Evolutionary conservation across 2,888 invertebrate genomes (phyloP), one percentile per base, ranked within the genome.

Genomic region (Plusia festucae): DNA sequence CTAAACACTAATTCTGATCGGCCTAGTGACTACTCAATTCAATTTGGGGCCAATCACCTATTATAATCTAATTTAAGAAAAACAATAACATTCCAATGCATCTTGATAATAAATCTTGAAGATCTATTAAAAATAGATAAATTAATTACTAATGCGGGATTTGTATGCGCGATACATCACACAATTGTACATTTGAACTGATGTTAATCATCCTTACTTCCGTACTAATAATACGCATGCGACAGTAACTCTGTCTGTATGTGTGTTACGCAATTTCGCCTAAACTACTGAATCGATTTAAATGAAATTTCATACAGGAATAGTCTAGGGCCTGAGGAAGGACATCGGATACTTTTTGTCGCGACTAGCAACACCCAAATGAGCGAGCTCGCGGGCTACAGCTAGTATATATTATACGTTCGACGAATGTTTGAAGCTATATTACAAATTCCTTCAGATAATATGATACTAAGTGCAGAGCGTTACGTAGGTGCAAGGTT

Each of bases 121-220:
- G 20, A 13, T 46, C 67, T 67, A 76, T 73, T 76, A 73, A 72
- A 73, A 72, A 67, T 44, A 52, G 53, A 73, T 73, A 73, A 75
- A 72, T 30, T 52, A 57, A 18, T 30, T 53, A 76, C 51, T 63
- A 67, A 67, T 73, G 60, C 53, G 53, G 53, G 53, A 67, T 73
- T 73, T 52, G 52, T 76, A 73, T 73, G 57, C 73, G n/a, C 52
- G 52, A 53, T 30, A 22, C 62, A 44, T 71, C 20, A 1, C 11
- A 58, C 16, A 20, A 53, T 24, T 59, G 22, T 70, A 59, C 71
- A 9, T 30, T 46, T 60, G 46, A 56, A 61, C 46, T 73, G 59
- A 22, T 54, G 73, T 32, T 52, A 54, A 76, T 67, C 73, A 76
- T 24, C 24, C n/a, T n/a, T 24, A 24, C 5, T 5, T 24, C 2